Evolutionary conservation across 2,888 invertebrate species (phyloP), one percentile per base, ranked within the genome.

Genomic region (Drosophila emarginata): DNA sequence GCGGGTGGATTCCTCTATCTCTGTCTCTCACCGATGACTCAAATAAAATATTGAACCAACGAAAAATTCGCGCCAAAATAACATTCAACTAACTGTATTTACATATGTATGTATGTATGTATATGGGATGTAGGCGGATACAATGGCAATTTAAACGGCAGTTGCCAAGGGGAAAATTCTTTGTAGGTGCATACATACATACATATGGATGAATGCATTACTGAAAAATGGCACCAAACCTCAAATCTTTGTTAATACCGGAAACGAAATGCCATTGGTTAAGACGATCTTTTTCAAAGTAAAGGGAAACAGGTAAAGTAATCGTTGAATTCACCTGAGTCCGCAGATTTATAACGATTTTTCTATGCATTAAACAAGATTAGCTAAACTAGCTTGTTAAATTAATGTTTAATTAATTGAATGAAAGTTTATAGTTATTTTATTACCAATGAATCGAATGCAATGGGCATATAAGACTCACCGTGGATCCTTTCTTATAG

Each of bases 71-170:
- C 53, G 53, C 54, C 54, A 54, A 54, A 52, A 50, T 5, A 52
- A n/a, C 12, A 23, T 67, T 57, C 51, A 64, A 45, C 61, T 71
- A 63, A 39, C 77, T 50, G 51, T 67, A 36, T 37, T 39, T n/a
- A n/a, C n/a, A n/a, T n/a, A n/a, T 56, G 26, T 75, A 64, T 63
- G 63, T 74, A 52, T 78, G 76, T 80, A 66, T 12, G 39, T 61
- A 69, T 36, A n/a, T n/a, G n/a, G 57, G n/a, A 11, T 59, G 32
- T 66, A 36, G 54, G 69, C 45, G 45, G 45, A 45, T 18, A 45
- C 45, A 45, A 45, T 45, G 45, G 5, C 45, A 45, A 45, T 45
- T 45, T 18, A 45, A 45, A 39, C 14, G 6, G 14, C 39, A 6
- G 5, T 39, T 39, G 14, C 14, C 4, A 14, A 14, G 7, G 4